Evolutionary conservation across 2,797 vertebrate genomes (phyloP).

Genomic region (Rousettus madagascariensis): DNA sequence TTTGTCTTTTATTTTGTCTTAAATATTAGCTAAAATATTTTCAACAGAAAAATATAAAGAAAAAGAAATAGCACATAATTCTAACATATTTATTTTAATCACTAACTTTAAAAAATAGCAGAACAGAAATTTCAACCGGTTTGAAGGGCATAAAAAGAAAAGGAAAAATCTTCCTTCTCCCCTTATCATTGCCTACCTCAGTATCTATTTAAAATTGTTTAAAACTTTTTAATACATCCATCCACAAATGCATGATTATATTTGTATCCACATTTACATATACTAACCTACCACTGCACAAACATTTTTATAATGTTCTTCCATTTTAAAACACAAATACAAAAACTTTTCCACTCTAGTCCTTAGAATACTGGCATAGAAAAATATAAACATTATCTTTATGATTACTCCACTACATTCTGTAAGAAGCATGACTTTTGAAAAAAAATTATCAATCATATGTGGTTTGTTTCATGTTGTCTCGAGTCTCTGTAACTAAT

Average conservation of each 20-base stretch:
- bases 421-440: not conserved
- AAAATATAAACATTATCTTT: not conserved
- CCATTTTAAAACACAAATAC: conserved; percentile 32
- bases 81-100: conserved; percentile 12
- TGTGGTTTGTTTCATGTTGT: not conserved
- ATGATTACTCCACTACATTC: not conserved
- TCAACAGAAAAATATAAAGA: not conserved
- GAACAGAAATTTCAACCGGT: not conserved
- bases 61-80: conserved; percentile 5
- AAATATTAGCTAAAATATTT: not conserved
- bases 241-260: not conserved
- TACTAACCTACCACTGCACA: not conserved
- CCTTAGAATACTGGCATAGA: not conserved
- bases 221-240: not conserved
- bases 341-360: not conserved
- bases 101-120: conserved; percentile 12
- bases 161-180: not conserved
- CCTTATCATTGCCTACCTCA: not conserved
- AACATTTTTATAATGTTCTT: not conserved
- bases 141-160: not conserved
- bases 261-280: not conserved
- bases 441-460: not conserved
- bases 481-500: not conserved
- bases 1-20: not conserved
- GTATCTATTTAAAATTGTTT: not conserved